Base-by-base conservation (phyloP, 2,113 vertebrate genomes). In the Sinocyclocheilus anophthalmus region DNA sequence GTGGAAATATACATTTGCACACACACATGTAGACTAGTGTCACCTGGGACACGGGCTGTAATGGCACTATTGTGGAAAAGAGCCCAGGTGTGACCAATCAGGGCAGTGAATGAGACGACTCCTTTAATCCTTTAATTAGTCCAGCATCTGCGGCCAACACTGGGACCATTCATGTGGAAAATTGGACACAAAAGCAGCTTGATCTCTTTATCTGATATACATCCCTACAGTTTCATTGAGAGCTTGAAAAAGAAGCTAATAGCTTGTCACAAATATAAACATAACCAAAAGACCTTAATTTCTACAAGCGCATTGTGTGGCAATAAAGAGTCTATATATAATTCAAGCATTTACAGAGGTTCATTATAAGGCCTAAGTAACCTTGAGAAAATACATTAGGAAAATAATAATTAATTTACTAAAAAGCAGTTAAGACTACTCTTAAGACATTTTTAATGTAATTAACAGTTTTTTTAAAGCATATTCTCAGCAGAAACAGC, bases 101-200 rank as follows among this genome's bases (percentile, higher is more conserved):
- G 18, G 20, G 76, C 30, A 37, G 16, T 59, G 76, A 37, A 55
- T 53, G 8, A 59, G 30, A 33, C 13, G 55, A 42, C 77, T 63
- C 57, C 5, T 80, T 80, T 80, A 80, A 80, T 80, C 77, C 77
- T 80, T 80, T 80, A 80, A 80, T 80, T 80, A 80, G 77, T 63
- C 77, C 77, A 63, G 77, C 77, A 80, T 80, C 77, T 80, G 77
- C 37, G 57, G 33, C 37, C 53, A 42, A 80, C 57, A 61, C 57
- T 42, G 22, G 77, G 57, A 80, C 77, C 77, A 80, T 37, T 80
- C 63, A 63, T 7, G 12, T 63, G 37, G 77, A 80, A 80, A 80
- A 80, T 80, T 63, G 22, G 77, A 80, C 77, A 63, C 77, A 80
- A 80, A 80, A 80, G 77, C 11, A 7, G 22, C 57, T 63, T 63